Evolutionary conservation across 2,113 vertebrate species (phyloP), one percentile per base, ranked within the genome.

Genomic region (Oreochromis aureus): DNA sequence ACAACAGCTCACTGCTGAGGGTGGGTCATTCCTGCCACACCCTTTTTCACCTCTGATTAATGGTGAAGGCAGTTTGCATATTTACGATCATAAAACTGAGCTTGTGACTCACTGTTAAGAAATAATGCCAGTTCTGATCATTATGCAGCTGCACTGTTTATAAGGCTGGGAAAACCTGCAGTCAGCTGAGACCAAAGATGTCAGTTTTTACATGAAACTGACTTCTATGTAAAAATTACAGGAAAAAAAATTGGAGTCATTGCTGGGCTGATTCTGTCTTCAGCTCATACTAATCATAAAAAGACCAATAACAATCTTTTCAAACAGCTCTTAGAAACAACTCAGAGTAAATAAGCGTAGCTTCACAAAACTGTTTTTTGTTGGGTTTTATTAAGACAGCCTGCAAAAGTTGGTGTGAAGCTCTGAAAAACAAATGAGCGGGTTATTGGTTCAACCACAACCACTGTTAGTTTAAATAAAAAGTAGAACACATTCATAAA

Each of bases 321-420:
- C 71, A 51, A 76, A 48, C 44, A 48, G 71, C 6, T 32, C 24
- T 76, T 32, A 46, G 71, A 51, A 76, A 32, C 18, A 48, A 8
- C 3, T 2, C 5, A 12, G 10, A 30, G 44, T 51, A 76, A 76
- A 76, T 12, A 78, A 7, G 10, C 16, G 11, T 19, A 76, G 16
- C 1, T 51, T 8, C 71, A n/a, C 16, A n/a, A 0, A 78, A 4
- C 71, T 4, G 10, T 51, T 76, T 22, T 0, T 76, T 8, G 1
- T 39, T n/a, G 2, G 24, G 44, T 32, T 18, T 66, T n/a, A 36
- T 78, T 51, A 7, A 7, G 24, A 32, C 4, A 78, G 3, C 73
- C 46, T 13, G 24, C 27, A 51, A 51, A 53, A n/a, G 10, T 53
- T 34, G 73, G 73, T 53, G 46, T 53, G 27, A 78, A 78, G 27